A percentile compares a stretch with the other conserved stretches of the same genome.
phyloP scores from a whole-genome alignment of 2,797 vertebrate genomes.

The Sebastes reedi region DNA sequence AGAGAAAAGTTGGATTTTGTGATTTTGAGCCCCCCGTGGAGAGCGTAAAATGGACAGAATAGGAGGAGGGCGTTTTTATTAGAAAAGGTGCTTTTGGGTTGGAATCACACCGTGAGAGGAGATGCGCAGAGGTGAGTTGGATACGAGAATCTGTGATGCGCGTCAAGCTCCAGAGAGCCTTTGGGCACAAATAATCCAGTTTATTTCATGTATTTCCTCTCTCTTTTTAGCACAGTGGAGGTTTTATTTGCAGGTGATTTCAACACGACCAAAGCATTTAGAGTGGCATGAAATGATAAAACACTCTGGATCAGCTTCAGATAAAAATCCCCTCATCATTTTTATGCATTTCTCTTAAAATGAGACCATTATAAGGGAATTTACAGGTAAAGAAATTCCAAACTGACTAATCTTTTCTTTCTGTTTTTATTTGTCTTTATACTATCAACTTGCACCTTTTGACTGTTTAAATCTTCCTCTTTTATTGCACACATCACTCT shows the following conservation, averaged over 20 bases:
- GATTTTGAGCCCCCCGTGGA: slow-evolving; percentile 43
- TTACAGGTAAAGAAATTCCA: not conserved
- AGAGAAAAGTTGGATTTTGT: slow-evolving; percentile 80
- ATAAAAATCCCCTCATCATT: not conserved
- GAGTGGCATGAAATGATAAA: not conserved
- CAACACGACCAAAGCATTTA: not conserved
- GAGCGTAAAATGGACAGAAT: slow-evolving; percentile 62
- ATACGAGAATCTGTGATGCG: not conserved
- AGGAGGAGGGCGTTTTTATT: slow-evolving; percentile 63
- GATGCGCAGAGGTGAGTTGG: slow-evolving; percentile 83
- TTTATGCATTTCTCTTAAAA: not conserved
- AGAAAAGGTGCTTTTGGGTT: slow-evolving; percentile 58
- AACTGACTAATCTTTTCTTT: not conserved
- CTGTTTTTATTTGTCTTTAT: not conserved
- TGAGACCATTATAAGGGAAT: not conserved
- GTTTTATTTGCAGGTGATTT: not conserved
- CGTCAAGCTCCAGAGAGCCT: not conserved
- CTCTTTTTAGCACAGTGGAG: not conserved
- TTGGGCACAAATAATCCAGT: not conserved
- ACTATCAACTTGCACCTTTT: not conserved
- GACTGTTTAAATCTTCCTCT: not conserved
- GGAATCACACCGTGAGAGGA: slow-evolving; percentile 72
- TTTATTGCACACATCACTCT: too few species aligned
- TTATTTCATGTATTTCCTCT: not conserved
- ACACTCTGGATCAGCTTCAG: not conserved